These are phyloP conservation scores for Marasmarcha lunaedactyla DNA, from an alignment of 2,888 invertebrate species.

Conservation along the genomic window DNA sequence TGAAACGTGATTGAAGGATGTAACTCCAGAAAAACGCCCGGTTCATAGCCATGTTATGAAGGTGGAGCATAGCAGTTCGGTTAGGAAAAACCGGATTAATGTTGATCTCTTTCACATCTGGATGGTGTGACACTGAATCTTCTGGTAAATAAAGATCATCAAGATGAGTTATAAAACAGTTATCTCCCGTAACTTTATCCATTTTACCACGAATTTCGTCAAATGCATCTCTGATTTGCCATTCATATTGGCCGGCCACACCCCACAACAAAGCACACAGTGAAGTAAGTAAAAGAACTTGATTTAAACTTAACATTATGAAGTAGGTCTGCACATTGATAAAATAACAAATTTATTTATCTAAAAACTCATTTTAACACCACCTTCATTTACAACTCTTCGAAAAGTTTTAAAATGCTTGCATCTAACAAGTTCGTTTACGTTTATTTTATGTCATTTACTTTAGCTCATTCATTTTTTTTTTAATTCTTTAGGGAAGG, in stretches of 20 bases:
- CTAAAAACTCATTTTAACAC: no score
- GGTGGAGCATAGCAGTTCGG: constrained; percentile 90
- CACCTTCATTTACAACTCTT: no score
- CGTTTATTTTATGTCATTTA: no score
- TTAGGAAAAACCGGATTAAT: constrained; percentile 96
- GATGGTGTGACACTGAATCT: constrained; percentile 90
- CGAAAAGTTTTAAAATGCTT: no score
- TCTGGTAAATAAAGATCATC: constrained; percentile 86
- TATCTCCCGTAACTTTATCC: constrained; percentile 86
- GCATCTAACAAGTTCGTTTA: no score
- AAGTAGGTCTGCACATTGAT: not conserved
- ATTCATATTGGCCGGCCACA: constrained; percentile 89
- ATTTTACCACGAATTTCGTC: constrained; percentile 88
- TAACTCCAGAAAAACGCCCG: constrained; percentile 97
- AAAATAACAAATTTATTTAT: no score
- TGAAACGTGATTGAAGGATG: constrained; percentile 90
- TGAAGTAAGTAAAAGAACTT: constrained; percentile 38
- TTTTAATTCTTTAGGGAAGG: no score
- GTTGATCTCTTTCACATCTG: constrained; percentile 93
- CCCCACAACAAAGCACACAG: constrained; percentile 64
- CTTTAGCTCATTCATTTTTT: no score
- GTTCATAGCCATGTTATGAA: constrained; percentile 97
- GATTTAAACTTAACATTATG: constrained; percentile 46
- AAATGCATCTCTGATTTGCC: constrained; percentile 91
- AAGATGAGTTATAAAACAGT: constrained; percentile 89